These are phyloP conservation scores for Choristoneura fumiferana DNA, from an alignment of 1,140 invertebrate genomes.

Conservation along the genomic window DNA sequence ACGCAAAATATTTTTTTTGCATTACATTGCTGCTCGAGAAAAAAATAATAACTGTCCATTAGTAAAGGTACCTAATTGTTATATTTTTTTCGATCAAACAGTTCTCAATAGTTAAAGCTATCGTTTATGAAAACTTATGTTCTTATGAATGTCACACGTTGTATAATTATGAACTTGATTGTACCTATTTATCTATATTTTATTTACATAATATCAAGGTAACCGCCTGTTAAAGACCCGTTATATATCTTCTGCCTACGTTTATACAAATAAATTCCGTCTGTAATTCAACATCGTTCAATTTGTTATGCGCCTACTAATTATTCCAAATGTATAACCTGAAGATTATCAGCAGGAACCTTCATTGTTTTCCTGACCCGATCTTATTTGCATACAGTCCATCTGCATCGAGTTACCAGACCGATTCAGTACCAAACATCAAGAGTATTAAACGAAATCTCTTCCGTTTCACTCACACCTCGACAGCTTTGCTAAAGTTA, in stretches of 20 bases:
- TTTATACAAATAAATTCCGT: too few species aligned
- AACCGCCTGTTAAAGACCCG: neutral
- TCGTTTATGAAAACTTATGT: too few species aligned
- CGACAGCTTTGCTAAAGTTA: neutral
- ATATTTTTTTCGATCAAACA: too few species aligned
- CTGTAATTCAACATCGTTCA: neutral
- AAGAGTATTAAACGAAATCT: neutral
- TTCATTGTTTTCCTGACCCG: constrained; percentile 52
- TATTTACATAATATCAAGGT: neutral
- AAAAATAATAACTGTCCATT: too few species aligned
- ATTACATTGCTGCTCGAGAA: too few species aligned
- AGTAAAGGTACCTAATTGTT: too few species aligned
- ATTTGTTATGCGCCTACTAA: constrained; percentile 12
- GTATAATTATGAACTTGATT: too few species aligned
- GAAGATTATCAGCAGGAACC: constrained; percentile 63
- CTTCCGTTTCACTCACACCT: neutral
- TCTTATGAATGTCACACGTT: too few species aligned
- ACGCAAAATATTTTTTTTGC: too few species aligned
- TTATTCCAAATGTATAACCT: constrained; percentile 17
- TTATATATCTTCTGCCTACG: too few species aligned
- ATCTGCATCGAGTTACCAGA: constrained; percentile 40
- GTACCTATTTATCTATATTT: too few species aligned
- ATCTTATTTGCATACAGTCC: constrained; percentile 62
- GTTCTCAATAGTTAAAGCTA: too few species aligned
- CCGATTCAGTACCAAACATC: constrained; percentile 32